Base-by-base conservation (phyloP, 1,140 invertebrate species). In the Hycleus phaleratus region DNA sequence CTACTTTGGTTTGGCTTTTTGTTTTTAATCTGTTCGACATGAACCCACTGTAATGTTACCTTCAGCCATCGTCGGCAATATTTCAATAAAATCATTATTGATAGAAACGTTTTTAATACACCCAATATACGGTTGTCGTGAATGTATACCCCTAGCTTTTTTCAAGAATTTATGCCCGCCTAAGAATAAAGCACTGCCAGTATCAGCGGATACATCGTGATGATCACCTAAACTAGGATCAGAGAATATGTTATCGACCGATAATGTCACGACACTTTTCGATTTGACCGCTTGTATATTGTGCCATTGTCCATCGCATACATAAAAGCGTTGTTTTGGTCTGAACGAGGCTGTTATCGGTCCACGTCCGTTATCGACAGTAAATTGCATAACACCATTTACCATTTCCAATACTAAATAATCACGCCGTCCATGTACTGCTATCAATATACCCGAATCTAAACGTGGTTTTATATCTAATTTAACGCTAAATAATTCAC, bases 271-370 rank as follows among this genome's bases (percentile, higher is more conserved):
- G 0, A 92, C 82, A 70, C 92, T 92, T 71, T 88, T 90, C 3
- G 85, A 83, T 77, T 95, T 95, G 1, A 85, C 75, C 48, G 85
- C 93, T 79, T 85, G 78, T 65, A 97, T 88, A 10, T 78, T 86
- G 70, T 97, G 95, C 93, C 95, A 98, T 26, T 91, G 79, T 38
- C 95, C 95, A 77, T 98, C 93, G 72, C 95, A 98, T 12, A 94
- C 78, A 32, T 83, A 97, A 26, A 93, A 79, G 26, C 82, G 80
- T n/a, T 81, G 77, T 12, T 80, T 77, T 3, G 90, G 82, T 18
- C 79, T 82, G 70, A 86, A 94, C 1, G 77, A 82, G 1, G 91
- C 83, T 2, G 82, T 81, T 59, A 94, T 87, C 0, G 84, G 81
- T 4, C 91, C 92, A 52, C 81, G 83, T 11, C 90, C 89, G 70